A percentile compares a stretch with the other conserved stretches of the same genome.
phyloP scores from a whole-genome alignment of 2,113 vertebrate species.

The Xiphias gladius region DNA sequence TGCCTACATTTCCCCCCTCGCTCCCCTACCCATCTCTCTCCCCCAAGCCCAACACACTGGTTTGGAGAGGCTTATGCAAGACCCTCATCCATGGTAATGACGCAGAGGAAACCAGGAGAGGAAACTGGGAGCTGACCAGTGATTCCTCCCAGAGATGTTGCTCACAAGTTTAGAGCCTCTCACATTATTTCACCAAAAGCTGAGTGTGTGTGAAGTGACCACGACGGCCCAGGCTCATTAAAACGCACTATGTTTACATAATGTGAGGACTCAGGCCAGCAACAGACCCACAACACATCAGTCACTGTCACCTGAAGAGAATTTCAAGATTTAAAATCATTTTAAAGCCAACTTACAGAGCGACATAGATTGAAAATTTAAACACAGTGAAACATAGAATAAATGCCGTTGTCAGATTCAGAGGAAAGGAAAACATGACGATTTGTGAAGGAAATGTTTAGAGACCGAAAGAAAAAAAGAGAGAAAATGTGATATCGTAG shows the following conservation, averaged over 20 bases:
- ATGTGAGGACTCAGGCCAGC: constrained; percentile 60
- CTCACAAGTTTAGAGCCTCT: constrained; percentile 75
- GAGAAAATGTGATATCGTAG: constrained; percentile 51
- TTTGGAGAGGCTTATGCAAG: constrained; percentile 84
- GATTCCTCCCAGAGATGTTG: constrained; percentile 73
- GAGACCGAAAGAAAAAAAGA: not conserved
- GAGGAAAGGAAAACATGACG: not conserved
- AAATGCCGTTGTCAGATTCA: not conserved
- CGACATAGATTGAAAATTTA: not conserved
- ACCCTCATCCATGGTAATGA: constrained; percentile 77
- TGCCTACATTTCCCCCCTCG: constrained; percentile 34
- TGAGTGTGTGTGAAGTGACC: constrained; percentile 77
- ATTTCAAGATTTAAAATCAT: not conserved
- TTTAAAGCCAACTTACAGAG: not conserved
- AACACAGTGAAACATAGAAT: not conserved
- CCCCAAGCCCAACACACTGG: constrained; percentile 61
- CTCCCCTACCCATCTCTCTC: constrained; percentile 37
- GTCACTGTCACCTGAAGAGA: constrained; percentile 14
- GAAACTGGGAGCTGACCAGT: constrained; percentile 76
- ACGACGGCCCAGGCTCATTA: constrained; percentile 74
- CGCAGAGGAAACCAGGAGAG: constrained; percentile 71
- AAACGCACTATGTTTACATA: constrained; percentile 80
- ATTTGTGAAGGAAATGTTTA: not conserved
- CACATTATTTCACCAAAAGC: constrained; percentile 68
- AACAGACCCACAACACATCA: constrained; percentile 45